A percentile compares a stretch with the other conserved stretches of the same genome.
phyloP scores from a whole-genome alignment of 2,113 vertebrate species.

The Excalfactoria chinensis region DNA sequence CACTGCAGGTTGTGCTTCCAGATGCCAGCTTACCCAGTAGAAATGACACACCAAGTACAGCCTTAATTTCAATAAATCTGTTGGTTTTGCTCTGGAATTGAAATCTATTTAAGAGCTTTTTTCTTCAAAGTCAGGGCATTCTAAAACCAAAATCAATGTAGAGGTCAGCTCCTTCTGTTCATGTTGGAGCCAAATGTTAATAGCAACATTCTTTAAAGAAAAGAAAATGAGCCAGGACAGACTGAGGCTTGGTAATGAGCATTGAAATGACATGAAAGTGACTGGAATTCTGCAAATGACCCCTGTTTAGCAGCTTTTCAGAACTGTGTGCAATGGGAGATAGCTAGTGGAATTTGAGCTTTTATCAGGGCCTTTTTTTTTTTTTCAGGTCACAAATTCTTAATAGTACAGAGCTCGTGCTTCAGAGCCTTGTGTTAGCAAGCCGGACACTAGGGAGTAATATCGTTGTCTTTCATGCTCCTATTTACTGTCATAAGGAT shows the following conservation, averaged over 20 bases:
- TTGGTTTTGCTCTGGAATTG: neutral
- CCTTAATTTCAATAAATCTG: neutral
- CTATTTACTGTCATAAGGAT: constrained; percentile 70
- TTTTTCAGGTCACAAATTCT: constrained; percentile 46
- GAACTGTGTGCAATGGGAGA: constrained; percentile 17
- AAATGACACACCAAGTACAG: neutral
- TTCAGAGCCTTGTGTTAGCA: constrained; percentile 43
- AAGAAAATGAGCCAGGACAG: neutral
- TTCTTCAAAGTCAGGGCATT: neutral
- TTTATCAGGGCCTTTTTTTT: neutral
- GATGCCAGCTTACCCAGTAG: neutral
- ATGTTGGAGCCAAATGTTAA: neutral
- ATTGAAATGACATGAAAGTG: constrained; percentile 52
- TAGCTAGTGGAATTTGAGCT: constrained; percentile 36
- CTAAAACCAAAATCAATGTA: neutral
- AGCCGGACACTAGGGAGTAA: constrained; percentile 59
- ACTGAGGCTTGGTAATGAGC: constrained; percentile 17
- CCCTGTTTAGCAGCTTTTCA: constrained; percentile 42
- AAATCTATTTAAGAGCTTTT: neutral
- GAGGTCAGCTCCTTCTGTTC: neutral
- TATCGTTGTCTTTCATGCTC: constrained; percentile 44
- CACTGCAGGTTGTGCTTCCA: neutral
- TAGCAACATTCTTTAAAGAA: neutral
- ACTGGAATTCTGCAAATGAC: constrained; percentile 37
- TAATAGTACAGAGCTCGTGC: constrained; percentile 47